Evolutionary conservation across 2,888 invertebrate species (phyloP), one percentile per base, ranked within the genome.

Genomic region (Hydrotaea diabolus): DNA sequence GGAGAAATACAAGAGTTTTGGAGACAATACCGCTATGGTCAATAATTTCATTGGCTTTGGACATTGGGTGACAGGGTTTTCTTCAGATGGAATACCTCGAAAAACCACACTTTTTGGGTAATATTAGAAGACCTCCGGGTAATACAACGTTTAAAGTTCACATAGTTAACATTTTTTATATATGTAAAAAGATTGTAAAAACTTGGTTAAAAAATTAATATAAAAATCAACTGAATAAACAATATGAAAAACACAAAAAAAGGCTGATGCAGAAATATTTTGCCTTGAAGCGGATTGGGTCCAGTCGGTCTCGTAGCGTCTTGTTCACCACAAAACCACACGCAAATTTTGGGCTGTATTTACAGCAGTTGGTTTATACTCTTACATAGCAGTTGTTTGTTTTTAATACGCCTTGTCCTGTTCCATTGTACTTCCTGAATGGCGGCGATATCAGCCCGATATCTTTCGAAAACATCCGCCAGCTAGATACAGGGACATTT

Each of bases 1-100:
- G 87, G 93, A 94, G 86, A 93, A 93, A 86, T 91, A 94, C 46
- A 93, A 93, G 89, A 92, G 92, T 84, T 93, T 93, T 49, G 94
- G 93, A 75, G 89, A 93, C 87, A 92, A 92, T 82, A 91, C 91
- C 19, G 93, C 94, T 53, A 91, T 94, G 91, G 94, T 94, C 83
- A 83, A 83, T 83, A 83, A 73, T 83, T 83, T 7, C 19, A 21
- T 57, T 57, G 53, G 4, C 11, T 3, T 11, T 5, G 13, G 19
- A 53, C 36, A 36, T 53, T 36, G 8, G 53, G n/a, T 46, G 46
- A 11, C 17, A 17, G n/a, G 2, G 8, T 11, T 55, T 55, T 55
- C 55, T 17, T 55, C 3, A 76, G 76, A 83, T 77, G 77, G 77
- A 75, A 62, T 23, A 64, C 17, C 43, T 73, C 26, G 57, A 1